Evolutionary conservation across 2,888 invertebrate genomes (phyloP).

Genomic region (Ligdia adustata): DNA sequence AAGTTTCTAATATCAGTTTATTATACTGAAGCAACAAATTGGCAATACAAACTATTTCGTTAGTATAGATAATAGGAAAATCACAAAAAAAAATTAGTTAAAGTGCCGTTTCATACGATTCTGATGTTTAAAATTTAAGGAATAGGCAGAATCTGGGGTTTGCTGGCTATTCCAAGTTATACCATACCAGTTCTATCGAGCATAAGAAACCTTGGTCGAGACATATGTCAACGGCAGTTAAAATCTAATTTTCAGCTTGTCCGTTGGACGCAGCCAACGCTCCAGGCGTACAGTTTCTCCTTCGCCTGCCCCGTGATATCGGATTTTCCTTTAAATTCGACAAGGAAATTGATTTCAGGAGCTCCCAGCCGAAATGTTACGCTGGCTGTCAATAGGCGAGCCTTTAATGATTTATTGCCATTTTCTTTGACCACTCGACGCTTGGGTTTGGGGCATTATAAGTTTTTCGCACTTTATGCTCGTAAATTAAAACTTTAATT

Average conservation of each 20-base stretch:
- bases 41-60: neutral
- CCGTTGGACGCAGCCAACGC: constrained; percentile 58
- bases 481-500: constrained; percentile 28
- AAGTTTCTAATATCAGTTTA: constrained; percentile 26
- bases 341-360: constrained; percentile 75
- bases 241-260: constrained; percentile 74
- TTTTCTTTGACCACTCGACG: constrained; percentile 43
- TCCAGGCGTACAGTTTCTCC: constrained; percentile 44
- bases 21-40: neutral
- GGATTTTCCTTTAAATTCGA: constrained; percentile 62
- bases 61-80: neutral
- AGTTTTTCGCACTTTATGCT: constrained; percentile 38
- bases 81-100: neutral
- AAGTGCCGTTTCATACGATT: too few relatives aligned
- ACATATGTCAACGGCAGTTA: constrained; percentile 62
- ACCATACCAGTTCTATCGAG: constrained; percentile 39
- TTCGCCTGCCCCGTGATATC: constrained; percentile 49
- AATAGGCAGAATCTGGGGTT: too few relatives aligned
- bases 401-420: constrained; percentile 57
- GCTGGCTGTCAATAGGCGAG: constrained; percentile 58
- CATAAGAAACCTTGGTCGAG: constrained; percentile 40
- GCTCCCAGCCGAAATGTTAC: constrained; percentile 58
- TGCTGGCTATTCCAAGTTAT: constrained; percentile 17
- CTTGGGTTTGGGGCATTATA: constrained; percentile 45
- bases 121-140: too few relatives aligned